Base-by-base conservation (phyloP, 2,888 invertebrate genomes). In the Diarsia rubi region DNA sequence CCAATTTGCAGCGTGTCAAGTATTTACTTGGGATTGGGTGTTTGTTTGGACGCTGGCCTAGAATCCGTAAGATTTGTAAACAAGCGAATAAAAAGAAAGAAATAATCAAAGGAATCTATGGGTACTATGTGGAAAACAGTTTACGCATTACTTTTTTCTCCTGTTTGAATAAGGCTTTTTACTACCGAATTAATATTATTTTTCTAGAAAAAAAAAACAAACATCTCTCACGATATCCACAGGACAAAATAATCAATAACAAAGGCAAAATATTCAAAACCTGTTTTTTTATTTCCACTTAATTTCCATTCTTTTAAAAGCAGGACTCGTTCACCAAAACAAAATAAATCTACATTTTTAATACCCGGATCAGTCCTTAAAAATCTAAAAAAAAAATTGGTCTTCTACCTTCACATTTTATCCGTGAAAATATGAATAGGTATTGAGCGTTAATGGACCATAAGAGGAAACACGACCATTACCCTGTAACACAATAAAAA, bases 361-460 rank as follows among this genome's bases (percentile, higher is more conserved):
- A 59, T 16, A 19, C 45, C 37, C 21, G 12, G 19, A 24, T 14
- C 49, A 24, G 5, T 11, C 42, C 16, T 3, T n/a, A 60, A 60
- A 47, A 64, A 27, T 8, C 3, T 27, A 54, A 77, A 47, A 47
- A 42, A 54, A 24, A 64, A 77, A 65, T 57, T 57, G n/a, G 8
- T 27, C 27, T 66, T 60, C 8, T 3, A 44, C 64, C 62, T 59
- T 27, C 2, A 69, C 42, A 27, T 74, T 73, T 49, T 59, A 69
- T 37, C 21, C 45, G 63, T 11, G 37, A 71, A 67, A 81, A 62
- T 84, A 63, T 84, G 68, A 84, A 81, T 71, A 80, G 66, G 49
- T 83, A 75, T 75, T 69, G 60, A 75, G 21, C 70, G 57, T 64
- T 80, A 84, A 86, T 79, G 78, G 71, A 24, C 75, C 70, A 69